These are phyloP conservation scores for Pantherophis vulpinus DNA, from an alignment of 2,797 vertebrate species.

Conservation along the genomic window DNA sequence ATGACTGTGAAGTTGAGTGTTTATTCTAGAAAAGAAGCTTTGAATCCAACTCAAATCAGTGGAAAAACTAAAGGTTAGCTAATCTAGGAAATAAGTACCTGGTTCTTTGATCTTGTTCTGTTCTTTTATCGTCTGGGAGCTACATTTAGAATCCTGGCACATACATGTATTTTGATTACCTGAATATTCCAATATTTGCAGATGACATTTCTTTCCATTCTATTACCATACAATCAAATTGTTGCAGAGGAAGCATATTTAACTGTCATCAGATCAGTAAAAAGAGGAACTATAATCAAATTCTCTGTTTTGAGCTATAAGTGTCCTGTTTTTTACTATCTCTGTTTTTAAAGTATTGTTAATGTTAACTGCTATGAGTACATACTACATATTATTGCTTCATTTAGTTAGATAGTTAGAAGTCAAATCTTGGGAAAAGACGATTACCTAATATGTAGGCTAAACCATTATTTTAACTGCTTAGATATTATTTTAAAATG, in stretches of 20 bases:
- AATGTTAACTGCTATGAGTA: neutral
- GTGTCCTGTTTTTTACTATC: neutral
- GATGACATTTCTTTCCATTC: slow-evolving; percentile 63
- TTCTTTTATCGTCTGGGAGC: slow-evolving; percentile 57
- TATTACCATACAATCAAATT: slow-evolving; percentile 59
- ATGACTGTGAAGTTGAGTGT: slow-evolving; percentile 55
- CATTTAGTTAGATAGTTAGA: neutral
- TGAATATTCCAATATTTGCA: slow-evolving; percentile 62
- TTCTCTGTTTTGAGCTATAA: neutral
- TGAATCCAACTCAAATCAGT: slow-evolving; percentile 60
- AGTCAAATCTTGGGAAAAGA: neutral
- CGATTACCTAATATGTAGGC: neutral
- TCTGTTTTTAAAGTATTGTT: neutral
- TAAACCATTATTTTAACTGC: neutral
- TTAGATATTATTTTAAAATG: neutral
- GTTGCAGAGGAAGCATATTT: slow-evolving; percentile 54
- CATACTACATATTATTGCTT: neutral
- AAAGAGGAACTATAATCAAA: slow-evolving; percentile 18
- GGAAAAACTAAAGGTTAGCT: slow-evolving; percentile 49
- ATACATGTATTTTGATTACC: slow-evolving; percentile 58
- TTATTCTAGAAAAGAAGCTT: slow-evolving; percentile 55
- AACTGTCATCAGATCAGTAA: slow-evolving; percentile 46
- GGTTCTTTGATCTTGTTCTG: slow-evolving; percentile 65
- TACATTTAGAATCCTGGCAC: slow-evolving; percentile 60
- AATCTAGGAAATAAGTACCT: slow-evolving; percentile 67